Evolutionary conservation across 30 jellyfish, hydroid and myxozoan species (phyloP), one percentile per base, ranked within the genome.

Genomic region (Hydractinia echinata): DNA sequence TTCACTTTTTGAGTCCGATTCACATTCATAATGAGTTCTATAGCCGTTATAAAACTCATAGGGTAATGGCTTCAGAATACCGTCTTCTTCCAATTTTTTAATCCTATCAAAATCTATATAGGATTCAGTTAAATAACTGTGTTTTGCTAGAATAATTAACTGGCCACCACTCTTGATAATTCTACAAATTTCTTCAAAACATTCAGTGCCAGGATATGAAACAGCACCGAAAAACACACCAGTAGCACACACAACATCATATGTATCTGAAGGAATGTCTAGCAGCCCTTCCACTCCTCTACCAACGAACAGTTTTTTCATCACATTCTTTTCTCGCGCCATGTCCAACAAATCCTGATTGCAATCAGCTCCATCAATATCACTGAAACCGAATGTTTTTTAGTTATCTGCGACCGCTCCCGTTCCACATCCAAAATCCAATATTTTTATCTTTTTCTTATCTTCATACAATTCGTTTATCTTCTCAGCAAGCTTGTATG

Each of bases 381-480:
- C 44, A 30, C 5, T 44, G 76, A 76, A 76, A 5, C 79, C 79
- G 1, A 50, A 54, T 76, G 39, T 54, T 6, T 19, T 50, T 8
- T 4, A 54, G 55, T 76, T 19, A n/a, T 76, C 84, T 14, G 79
- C 76, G 20, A 76, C 84, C 10, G 18, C 4, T 4, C 84, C 84
- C 3, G 84, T 76, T 50, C 84, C 84, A 76, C 84, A 76, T 7
- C 84, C 84, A 51, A 49, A 76, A 76, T 76, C 84, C 49, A 76
- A 78, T 5, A 76, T 76, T 54, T 76, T 76, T 8, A 76, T 54
- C 52, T 15, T 4, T 16, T 54, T 76, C 19, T 1, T 11, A 58
- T 76, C 84, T 8, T 19, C 15, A 76, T 49, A 11, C 55, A 76
- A 76, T 16, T 51, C 79, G 49, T 76, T 76, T 4, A 76, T 49